Evolutionary conservation across 1,140 invertebrate genomes (phyloP).

Genomic region (Wasmannia auropunctata): DNA sequence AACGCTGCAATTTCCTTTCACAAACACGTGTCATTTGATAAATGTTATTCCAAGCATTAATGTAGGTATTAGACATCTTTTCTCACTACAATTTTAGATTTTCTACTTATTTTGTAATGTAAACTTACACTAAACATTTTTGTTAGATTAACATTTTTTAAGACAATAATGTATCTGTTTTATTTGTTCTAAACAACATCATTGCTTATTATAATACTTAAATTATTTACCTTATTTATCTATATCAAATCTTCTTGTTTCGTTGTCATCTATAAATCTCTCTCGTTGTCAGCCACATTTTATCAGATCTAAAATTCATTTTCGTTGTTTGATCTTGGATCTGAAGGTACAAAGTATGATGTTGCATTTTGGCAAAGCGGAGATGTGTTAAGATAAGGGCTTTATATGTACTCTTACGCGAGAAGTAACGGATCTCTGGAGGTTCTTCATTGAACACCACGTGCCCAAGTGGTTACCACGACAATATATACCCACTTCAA

Average conservation of each 20-base stretch:
- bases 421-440: slow-evolving; percentile 71
- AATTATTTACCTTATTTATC: too few relatives aligned
- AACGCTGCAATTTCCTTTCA: slow-evolving; percentile 26
- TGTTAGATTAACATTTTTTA: not conserved
- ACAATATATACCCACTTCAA: slow-evolving; percentile 77
- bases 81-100: not conserved
- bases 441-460: slow-evolving; percentile 79
- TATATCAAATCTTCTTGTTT: not conserved
- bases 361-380: not conserved
- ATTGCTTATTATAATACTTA: not conserved
- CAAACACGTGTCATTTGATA: slow-evolving; percentile 9
- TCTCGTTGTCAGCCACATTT: not conserved
- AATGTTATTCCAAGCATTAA: slow-evolving; percentile 21
- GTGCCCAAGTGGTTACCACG: slow-evolving; percentile 80
- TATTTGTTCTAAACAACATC: not conserved
- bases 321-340: not conserved
- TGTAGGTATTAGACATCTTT: not conserved
- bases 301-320: not conserved
- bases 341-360: not conserved
- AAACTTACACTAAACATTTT: not conserved
- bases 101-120: not conserved
- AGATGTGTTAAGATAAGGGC: slow-evolving; percentile 34
- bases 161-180: not conserved
- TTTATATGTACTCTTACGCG: slow-evolving; percentile 66
- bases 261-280: not conserved